These are phyloP conservation scores for Drosophila diplacantha DNA, from an alignment of 2,888 invertebrate species.

Conservation along the genomic window DNA sequence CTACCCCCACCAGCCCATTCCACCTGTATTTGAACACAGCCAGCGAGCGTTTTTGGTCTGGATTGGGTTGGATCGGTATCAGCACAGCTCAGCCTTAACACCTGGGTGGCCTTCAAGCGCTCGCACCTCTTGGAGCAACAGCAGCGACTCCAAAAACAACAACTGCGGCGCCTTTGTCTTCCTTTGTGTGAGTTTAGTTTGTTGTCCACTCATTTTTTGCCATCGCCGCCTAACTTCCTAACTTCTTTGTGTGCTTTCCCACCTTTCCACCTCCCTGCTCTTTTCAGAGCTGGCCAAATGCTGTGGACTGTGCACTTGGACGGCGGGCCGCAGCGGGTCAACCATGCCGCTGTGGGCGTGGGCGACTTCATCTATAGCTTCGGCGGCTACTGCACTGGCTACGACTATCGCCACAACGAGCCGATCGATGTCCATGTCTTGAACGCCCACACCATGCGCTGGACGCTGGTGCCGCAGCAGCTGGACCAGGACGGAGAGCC, in stretches of 20 bases:
- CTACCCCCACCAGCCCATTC: not conserved
- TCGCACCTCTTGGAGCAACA: constrained; percentile 17
- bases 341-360: constrained; percentile 92
- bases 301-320: constrained; percentile 91
- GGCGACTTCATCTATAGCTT: constrained; percentile 91
- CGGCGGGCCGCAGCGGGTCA: constrained; percentile 93
- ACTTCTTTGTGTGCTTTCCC: constrained; percentile 11
- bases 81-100: constrained; percentile 26
- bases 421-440: constrained; percentile 93
- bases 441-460: constrained; percentile 83
- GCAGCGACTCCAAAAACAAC: constrained; percentile 2
- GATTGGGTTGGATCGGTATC: constrained; percentile 5
- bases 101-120: constrained; percentile 37
- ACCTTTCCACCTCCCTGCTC: not conserved
- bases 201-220: not conserved
- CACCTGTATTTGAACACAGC: constrained; percentile 4
- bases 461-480: constrained; percentile 80
- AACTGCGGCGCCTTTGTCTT: constrained; percentile 22
- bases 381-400: constrained; percentile 92
- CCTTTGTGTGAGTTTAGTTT: constrained; percentile 20
- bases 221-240: constrained; percentile 1
- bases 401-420: constrained; percentile 84
- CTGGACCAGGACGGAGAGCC: constrained; percentile 78
- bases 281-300: constrained; percentile 78
- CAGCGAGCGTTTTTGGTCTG: constrained; percentile 10